A percentile compares a stretch with the other conserved stretches of the same genome.
Evolutionary conservation across 2,888 invertebrate genomes (phyloP).

Genomic region (Drosophila sordidula): DNA sequence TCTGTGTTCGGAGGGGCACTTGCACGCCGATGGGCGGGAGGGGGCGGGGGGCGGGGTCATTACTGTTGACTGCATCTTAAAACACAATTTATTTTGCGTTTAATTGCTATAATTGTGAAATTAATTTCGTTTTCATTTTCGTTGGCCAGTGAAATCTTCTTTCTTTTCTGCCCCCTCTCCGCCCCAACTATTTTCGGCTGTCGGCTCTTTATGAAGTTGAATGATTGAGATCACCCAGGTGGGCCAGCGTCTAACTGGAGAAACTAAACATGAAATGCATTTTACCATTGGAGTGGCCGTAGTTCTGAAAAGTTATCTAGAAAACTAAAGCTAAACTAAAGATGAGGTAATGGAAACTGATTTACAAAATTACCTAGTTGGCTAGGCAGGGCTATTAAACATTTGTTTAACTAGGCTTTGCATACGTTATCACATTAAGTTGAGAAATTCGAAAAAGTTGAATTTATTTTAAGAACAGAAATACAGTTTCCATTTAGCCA

Average conservation of each 20-base stretch:
- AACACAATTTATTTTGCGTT: conserved; percentile 74
- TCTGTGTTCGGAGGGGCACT: conserved; percentile 27
- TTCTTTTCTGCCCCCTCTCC: conserved; percentile 6
- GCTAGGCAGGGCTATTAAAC: neutral
- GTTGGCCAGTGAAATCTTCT: conserved; percentile 69
- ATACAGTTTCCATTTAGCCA: neutral
- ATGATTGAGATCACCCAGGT: conserved; percentile 51
- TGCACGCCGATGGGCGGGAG: conserved; percentile 13
- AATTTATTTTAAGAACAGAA: neutral
- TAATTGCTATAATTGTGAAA: conserved; percentile 81
- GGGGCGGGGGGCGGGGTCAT: conserved; percentile 4
- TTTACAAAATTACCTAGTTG: neutral
- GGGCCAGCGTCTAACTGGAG: conserved; percentile 30
- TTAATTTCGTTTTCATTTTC: conserved; percentile 79
- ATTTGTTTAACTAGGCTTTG: neutral
- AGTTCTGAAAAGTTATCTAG: neutral
- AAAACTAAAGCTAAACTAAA: neutral
- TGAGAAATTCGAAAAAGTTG: neutral
- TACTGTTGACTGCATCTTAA: conserved; percentile 58
- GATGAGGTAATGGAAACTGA: neutral
- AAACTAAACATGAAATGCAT: conserved; percentile 22
- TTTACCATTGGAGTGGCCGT: conserved; percentile 5
- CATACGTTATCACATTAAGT: neutral
- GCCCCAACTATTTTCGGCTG: conserved; percentile 4
- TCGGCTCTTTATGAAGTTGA: conserved; percentile 52